Evolutionary conservation across 2,797 vertebrate genomes (phyloP).

Genomic region (Phalloptychus januarius): DNA sequence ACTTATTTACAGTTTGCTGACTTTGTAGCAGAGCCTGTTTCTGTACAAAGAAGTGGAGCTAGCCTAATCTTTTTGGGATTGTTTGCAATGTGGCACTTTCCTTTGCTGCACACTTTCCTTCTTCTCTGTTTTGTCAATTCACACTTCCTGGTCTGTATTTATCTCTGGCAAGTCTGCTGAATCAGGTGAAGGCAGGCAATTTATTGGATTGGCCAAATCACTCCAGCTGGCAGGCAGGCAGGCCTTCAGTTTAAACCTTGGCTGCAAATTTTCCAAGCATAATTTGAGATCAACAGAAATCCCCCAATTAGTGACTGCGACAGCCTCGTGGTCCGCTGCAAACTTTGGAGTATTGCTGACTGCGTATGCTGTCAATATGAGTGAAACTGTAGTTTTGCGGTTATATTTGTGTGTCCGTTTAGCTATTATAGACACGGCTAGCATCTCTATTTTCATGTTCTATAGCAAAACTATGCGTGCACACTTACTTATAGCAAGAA

Average conservation of each 20-base stretch:
- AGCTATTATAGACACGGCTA: not conserved
- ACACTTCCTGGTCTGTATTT: not conserved
- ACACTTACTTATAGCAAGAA: not conserved
- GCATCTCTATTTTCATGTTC: not conserved
- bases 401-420: not conserved
- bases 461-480: not conserved
- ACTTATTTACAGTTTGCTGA: not conserved
- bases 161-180: not conserved
- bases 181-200: not conserved
- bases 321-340: not conserved
- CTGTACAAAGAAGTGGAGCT: not conserved
- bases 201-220: slow-evolving; percentile 2
- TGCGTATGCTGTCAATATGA: not conserved
- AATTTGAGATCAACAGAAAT: not conserved
- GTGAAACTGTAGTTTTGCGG: not conserved
- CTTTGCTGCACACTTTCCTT: fast-evolving
- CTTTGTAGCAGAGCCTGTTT: not conserved
- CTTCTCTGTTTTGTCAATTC: not conserved
- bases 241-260: not conserved
- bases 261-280: not conserved
- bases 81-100: not conserved
- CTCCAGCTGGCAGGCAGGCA: not conserved
- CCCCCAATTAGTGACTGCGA: not conserved
- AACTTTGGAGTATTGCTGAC: not conserved
- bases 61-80: not conserved